Evolutionary conservation across 2,888 invertebrate genomes (phyloP), one percentile per base, ranked within the genome.

Genomic region (Drosophila multiciliata): DNA sequence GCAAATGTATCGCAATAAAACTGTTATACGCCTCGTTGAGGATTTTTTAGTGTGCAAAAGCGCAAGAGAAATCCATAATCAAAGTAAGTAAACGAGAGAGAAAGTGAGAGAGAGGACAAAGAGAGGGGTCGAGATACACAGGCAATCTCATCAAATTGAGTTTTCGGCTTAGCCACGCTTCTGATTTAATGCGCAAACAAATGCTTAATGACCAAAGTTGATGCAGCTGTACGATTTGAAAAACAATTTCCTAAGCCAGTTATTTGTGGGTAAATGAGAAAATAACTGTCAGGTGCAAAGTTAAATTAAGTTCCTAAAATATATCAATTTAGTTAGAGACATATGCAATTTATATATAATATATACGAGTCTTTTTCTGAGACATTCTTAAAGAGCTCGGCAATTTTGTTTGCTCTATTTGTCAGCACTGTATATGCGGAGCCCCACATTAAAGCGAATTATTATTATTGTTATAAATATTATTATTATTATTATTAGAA

Each of bases 151-250:
- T 42, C 42, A 58, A 58, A 73, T 57, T 70, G 70, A 42, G 58
- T 85, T 60, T 70, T 74, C 64, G 70, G 75, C 75, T 73, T 73
- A 67, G 73, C 71, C 70, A 55, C 73, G 87, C 81, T 74, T 83
- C 76, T 90, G 77, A 90, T 90, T 89, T 83, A 73, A 88, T 79
- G 77, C 66, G 77, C 81, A 83, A 87, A 89, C 89, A 90, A 89
- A 87, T 80, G 84, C 73, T 81, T 89, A 87, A 90, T 87, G 87
- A 73, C 70, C 76, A 78, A 82, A 89, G 57, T 82, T 89, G 69
- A 50, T 54, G 60, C 78, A 68, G 59, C 55, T 71, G 59, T 63
- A 66, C 12, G 66, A 75, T 68, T 70, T 68, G 45, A 64, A 66
- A 66, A 66, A 48, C 55, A 58, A 71, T 72, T 61, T 58, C 45